Conservation (phyloP, 2,888 invertebrate species). For the Rutpela maculata region DNA sequence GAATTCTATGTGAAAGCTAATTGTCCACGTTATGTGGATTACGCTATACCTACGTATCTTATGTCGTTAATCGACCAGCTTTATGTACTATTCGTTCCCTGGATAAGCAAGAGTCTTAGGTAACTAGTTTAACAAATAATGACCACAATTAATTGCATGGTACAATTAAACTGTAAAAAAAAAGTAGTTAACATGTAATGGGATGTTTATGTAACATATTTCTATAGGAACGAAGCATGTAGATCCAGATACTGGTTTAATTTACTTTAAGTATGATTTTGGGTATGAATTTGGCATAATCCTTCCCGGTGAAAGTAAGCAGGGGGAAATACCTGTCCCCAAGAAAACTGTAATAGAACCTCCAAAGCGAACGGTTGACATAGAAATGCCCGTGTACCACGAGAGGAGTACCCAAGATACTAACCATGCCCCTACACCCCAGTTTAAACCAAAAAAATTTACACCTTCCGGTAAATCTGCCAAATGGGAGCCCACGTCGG, state of each 20-base stretch:
- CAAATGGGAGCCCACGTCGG: constrained; percentile 80
- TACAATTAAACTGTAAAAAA: neutral
- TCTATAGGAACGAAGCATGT: constrained; percentile 83
- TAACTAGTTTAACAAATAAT: neutral
- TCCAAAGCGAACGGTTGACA: constrained; percentile 77
- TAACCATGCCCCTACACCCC: constrained; percentile 62
- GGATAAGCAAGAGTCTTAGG: neutral
- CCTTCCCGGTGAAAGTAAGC: constrained; percentile 81
- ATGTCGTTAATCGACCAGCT: neutral
- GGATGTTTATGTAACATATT: constrained; percentile 35
- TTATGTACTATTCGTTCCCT: neutral
- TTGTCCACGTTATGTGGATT: too few species aligned
- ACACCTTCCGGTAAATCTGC: constrained; percentile 73
- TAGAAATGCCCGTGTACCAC: constrained; percentile 82
- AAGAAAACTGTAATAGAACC: constrained; percentile 74
- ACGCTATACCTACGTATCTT: too few species aligned
- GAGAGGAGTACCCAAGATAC: constrained; percentile 73
- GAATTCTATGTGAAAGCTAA: too few species aligned
- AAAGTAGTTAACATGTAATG: constrained; percentile 5
- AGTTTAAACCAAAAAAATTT: constrained; percentile 73
- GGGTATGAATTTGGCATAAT: constrained; percentile 87
- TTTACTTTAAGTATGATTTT: constrained; percentile 89
- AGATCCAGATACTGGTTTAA: constrained; percentile 85
- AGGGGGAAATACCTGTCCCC: constrained; percentile 72
- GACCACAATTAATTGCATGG: neutral